These are phyloP conservation scores for Acrobasis repandana DNA, from an alignment of 2,888 invertebrate genomes.

Conservation along the genomic window DNA sequence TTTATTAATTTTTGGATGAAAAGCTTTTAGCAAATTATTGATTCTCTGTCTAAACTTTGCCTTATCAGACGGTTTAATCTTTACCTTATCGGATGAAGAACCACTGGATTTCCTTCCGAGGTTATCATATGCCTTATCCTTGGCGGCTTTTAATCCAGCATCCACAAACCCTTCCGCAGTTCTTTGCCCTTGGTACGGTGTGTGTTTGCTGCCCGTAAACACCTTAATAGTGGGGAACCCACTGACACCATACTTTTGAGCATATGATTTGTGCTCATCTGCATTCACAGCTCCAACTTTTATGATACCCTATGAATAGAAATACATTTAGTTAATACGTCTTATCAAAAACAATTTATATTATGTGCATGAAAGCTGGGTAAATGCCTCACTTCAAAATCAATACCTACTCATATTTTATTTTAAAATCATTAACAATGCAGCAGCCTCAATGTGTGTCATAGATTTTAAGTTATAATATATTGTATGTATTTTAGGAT, in stretches of 20 bases:
- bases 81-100: conserved; percentile 70
- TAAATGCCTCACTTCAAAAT: too few relatives aligned
- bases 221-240: conserved; percentile 99
- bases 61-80: conserved; percentile 56
- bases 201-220: conserved; percentile 93
- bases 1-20: conserved; percentile 3
- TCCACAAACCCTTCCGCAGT: conserved; percentile 94
- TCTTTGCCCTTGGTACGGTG: conserved; percentile 92
- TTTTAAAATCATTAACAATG: too few relatives aligned
- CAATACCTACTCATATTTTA: too few relatives aligned
- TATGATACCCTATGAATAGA: conserved; percentile 87
- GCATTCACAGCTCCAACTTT: conserved; percentile 98
- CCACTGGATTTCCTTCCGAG: conserved; percentile 84
- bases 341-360: too few relatives aligned
- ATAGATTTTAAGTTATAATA: too few relatives aligned
- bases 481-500: too few relatives aligned
- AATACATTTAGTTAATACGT: background rate
- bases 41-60: conserved; percentile 51
- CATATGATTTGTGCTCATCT: conserved; percentile 92
- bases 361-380: too few relatives aligned
- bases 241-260: conserved; percentile 89
- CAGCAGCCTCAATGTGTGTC: too few relatives aligned
- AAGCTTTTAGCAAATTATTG: conserved; percentile 32
- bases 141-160: conserved; percentile 90
- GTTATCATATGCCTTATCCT: conserved; percentile 87